Evolutionary conservation across 2,113 vertebrate species (phyloP).

Genomic region (Helogale parvula): DNA sequence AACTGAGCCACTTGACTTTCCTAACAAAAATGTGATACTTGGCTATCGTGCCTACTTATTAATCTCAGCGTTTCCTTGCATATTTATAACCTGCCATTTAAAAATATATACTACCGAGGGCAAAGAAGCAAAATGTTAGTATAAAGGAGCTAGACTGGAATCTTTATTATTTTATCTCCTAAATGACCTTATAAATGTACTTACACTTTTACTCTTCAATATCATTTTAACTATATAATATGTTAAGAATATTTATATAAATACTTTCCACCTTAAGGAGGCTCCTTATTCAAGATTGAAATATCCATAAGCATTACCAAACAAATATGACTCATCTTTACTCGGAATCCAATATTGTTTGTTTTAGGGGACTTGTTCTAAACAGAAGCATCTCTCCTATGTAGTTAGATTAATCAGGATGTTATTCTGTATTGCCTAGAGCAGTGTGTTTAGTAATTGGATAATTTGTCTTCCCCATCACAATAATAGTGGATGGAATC

Average conservation of each 20-base stretch:
- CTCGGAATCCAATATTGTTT: conserved; percentile 65
- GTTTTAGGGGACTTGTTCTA: conserved; percentile 68
- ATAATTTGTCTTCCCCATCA: conserved; percentile 85
- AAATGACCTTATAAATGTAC: neutral
- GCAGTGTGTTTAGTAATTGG: conserved; percentile 81
- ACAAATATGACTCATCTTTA: conserved; percentile 69
- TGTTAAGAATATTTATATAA: neutral
- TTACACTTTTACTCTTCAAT: neutral
- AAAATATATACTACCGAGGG: neutral
- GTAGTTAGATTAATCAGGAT: conserved; percentile 82
- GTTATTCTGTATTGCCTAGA: conserved; percentile 80
- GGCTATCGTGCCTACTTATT: neutral
- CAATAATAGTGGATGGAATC: conserved; percentile 78
- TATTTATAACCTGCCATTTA: neutral
- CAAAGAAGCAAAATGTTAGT: neutral
- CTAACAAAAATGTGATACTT: neutral
- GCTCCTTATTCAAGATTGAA: conserved; percentile 46
- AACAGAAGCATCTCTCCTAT: conserved; percentile 62
- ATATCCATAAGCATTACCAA: conserved; percentile 25
- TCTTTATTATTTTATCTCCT: conserved; percentile 3
- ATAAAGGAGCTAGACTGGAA: neutral
- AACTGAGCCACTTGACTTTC: neutral
- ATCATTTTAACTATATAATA: conserved; percentile 15
- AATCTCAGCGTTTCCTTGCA: neutral
- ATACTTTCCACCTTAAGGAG: conserved; percentile 40